Conservation (phyloP, 2,797 vertebrate species). For the Adelosebastes latens region DNA sequence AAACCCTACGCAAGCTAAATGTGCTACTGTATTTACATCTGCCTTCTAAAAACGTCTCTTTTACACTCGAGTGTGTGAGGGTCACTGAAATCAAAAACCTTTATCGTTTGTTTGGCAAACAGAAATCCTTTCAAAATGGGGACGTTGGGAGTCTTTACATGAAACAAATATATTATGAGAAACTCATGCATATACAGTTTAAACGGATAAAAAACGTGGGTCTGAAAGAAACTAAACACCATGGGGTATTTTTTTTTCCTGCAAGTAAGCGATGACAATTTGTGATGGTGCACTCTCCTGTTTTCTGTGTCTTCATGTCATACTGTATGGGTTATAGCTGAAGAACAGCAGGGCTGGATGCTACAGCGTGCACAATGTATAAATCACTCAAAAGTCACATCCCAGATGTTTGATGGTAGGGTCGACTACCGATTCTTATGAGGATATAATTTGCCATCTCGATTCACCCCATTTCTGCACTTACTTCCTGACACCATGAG, state of each 20-base stretch:
- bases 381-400: neutral
- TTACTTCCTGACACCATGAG: neutral
- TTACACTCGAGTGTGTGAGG: conserved; percentile 30
- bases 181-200: conserved; percentile 6
- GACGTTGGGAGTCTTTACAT: conserved; percentile 7
- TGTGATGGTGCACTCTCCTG: neutral
- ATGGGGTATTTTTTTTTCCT: neutral
- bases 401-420: neutral
- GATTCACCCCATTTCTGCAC: neutral
- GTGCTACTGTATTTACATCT: conserved; percentile 73
- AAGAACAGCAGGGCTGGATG: neutral
- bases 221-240: neutral
- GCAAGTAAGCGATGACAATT: neutral
- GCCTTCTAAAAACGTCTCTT: conserved; percentile 63
- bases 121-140: conserved; percentile 20
- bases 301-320: neutral
- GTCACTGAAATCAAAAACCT: conserved; percentile 29
- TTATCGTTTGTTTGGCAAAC: conserved; percentile 31
- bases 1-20: conserved; percentile 50
- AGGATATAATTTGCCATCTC: neutral
- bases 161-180: neutral
- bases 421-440: neutral
- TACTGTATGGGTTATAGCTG: too few relatives aligned
- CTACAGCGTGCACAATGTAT: neutral
- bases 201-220: neutral